Base-by-base conservation (phyloP, 2,113 vertebrate species). In the Microtus pennsylvanicus region DNA sequence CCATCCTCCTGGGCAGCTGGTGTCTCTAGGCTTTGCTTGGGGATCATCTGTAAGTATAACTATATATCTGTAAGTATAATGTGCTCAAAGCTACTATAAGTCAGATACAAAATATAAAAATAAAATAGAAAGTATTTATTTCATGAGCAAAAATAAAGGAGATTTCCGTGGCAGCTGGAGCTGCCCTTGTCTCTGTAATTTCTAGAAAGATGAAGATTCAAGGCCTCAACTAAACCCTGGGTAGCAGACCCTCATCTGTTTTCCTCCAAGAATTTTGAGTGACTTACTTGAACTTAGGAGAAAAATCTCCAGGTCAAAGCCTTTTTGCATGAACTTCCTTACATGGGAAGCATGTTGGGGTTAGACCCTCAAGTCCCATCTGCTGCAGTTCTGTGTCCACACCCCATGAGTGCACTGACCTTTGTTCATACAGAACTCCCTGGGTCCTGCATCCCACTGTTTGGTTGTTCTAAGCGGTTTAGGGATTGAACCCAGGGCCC, bases 21-120 rank as follows among this genome's bases (percentile, higher is more conserved):
- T 89, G 16, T 85, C 86, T 28, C 58, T 77, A 94, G 93, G 90
- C 93, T 96, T 96, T 93, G 95, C 7, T 85, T 95, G 80, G 87
- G 52, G 88, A 94, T 95, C 47, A 4, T 88, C 87, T 90, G 26
- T 35, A 87, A 74, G 50, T 61, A 1, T n/a, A 88, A 90, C 42
- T 16, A 76, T 69, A 50, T 47, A 5, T 88, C 85, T 90, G 26
- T 35, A 87, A 74, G 55, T 61, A 2, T n/a, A 88, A 90, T 74
- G 87, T 95, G 67, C 72, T 87, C 58, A 92, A 77, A 96, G 69
- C 89, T 47, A 47, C 92, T 88, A 81, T 83, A 82, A 47, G 35
- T 92, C 70, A 65, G 85, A 96, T 95, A 85, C 81, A 88, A 89
- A 92, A 89, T 69, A 85, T 61, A 47, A 76, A 93, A 76, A 47